Conservation (phyloP, 2,888 invertebrate genomes). For the Leucania comma region DNA sequence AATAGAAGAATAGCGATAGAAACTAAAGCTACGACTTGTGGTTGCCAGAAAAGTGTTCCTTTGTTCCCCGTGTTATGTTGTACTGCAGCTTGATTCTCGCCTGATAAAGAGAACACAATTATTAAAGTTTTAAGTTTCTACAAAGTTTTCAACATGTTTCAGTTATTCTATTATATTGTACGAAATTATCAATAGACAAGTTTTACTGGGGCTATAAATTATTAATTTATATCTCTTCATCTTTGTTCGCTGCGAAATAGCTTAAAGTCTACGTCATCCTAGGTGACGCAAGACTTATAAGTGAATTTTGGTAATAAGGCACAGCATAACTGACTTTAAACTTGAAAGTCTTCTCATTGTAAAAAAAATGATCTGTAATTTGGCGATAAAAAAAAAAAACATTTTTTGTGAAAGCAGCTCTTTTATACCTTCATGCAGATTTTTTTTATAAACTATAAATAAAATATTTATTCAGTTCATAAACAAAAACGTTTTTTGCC, state of each 20-base stretch:
- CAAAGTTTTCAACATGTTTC: constrained; percentile 51
- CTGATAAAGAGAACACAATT: constrained; percentile 75
- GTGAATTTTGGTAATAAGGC: constrained; percentile 3
- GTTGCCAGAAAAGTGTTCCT: constrained; percentile 84
- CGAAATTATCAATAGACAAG: constrained; percentile 37
- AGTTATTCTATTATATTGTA: constrained; percentile 49
- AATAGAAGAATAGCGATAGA: constrained; percentile 74
- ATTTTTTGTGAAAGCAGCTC: background rate
- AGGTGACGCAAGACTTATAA: constrained; percentile 1
- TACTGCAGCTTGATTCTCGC: constrained; percentile 92
- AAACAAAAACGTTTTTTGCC: background rate
- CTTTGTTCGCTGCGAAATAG: constrained; percentile 34
- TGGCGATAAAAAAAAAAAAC: background rate
- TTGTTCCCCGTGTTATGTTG: constrained; percentile 92
- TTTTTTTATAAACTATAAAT: background rate
- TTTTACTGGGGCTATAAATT: constrained; percentile 35
- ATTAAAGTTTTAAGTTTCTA: constrained; percentile 45
- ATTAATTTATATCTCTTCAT: constrained; percentile 29
- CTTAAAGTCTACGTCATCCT: constrained; percentile 13
- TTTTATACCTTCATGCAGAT: background rate
- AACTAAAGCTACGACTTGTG: constrained; percentile 75
- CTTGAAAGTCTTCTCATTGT: background rate
- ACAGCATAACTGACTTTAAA: background rate
- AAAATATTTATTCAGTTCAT: background rate
- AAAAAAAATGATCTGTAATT: background rate